Evolutionary conservation across 2,113 vertebrate species (phyloP).

Genomic region (Mesembrinibis cayennensis): DNA sequence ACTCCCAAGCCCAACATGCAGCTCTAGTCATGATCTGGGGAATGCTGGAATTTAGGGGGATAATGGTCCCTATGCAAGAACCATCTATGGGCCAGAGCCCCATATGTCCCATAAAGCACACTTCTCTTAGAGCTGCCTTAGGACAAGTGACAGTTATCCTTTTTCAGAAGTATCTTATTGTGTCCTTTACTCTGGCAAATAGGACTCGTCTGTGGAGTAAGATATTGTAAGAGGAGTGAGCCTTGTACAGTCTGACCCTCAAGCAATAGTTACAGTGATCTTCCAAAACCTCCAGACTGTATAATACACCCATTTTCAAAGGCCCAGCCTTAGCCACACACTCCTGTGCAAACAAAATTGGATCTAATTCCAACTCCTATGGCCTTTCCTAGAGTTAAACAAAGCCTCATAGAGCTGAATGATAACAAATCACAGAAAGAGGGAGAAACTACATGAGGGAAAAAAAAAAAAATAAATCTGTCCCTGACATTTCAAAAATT

Average conservation of each 20-base stretch:
- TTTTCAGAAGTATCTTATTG: not conserved
- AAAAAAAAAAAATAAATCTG: not conserved
- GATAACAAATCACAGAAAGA: slow-evolving; percentile 45
- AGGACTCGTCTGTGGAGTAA: not conserved
- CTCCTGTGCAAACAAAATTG: slow-evolving; percentile 48
- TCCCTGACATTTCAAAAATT: slow-evolving; percentile 23
- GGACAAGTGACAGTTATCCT: not conserved
- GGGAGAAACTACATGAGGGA: not conserved
- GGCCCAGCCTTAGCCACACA: slow-evolving; percentile 51
- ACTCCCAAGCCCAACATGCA: not conserved
- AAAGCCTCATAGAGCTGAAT: slow-evolving; percentile 36
- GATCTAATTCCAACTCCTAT: slow-evolving; percentile 34
- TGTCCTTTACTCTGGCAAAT: not conserved
- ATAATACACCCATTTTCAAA: slow-evolving; percentile 3
- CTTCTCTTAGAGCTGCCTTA: not conserved
- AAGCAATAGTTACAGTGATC: not conserved
- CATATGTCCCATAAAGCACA: not conserved
- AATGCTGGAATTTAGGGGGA: not conserved
- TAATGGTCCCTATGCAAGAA: not conserved
- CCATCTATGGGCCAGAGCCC: not conserved
- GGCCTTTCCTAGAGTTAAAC: slow-evolving; percentile 52
- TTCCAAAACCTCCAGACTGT: slow-evolving; percentile 8
- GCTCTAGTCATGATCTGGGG: not conserved
- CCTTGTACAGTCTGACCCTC: not conserved
- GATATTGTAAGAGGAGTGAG: not conserved